Conservation (phyloP, 37 sponge, comb jelly and placozoan species). For the Hormiphora californensis region DNA sequence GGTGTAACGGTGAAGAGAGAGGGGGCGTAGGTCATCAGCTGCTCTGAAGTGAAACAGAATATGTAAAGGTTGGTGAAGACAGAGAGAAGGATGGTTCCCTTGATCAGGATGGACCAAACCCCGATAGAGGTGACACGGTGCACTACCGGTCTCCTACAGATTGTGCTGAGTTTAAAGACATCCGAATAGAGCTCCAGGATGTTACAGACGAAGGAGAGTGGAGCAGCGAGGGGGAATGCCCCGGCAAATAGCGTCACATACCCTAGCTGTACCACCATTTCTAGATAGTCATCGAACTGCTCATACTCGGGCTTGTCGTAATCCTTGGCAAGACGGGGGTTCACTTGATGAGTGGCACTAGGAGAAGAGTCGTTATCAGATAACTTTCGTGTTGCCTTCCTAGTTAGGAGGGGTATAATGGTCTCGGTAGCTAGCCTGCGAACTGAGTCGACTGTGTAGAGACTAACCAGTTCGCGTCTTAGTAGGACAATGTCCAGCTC, state of each 20-base stretch:
- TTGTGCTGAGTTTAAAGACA: constrained; percentile 64
- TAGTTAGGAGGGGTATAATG: constrained; percentile 58
- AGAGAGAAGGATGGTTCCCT: constrained; percentile 63
- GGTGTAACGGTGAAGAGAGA: neutral
- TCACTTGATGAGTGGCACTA: no score
- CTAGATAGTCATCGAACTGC: constrained; percentile 81
- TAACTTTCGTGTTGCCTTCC: constrained; percentile 34
- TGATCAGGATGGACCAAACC: constrained; percentile 76
- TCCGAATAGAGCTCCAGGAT: constrained; percentile 72
- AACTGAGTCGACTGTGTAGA: constrained; percentile 70
- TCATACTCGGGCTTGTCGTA: constrained; percentile 62
- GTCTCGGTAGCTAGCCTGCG: constrained; percentile 65
- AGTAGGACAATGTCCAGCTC: constrained; percentile 67
- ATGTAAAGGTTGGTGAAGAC: constrained; percentile 81
- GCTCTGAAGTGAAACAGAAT: constrained; percentile 76
- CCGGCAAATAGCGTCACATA: constrained; percentile 88
- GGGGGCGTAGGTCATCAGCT: constrained; percentile 59
- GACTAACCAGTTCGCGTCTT: constrained; percentile 63
- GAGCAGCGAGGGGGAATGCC: constrained; percentile 70
- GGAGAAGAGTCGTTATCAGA: neutral
- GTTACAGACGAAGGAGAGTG: constrained; percentile 67
- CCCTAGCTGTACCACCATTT: constrained; percentile 87
- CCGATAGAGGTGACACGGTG: constrained; percentile 64
- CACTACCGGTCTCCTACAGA: constrained; percentile 62
- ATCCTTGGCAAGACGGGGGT: neutral